Base-by-base conservation (phyloP, 2,797 vertebrate species). In the Paratrypauchen microcephalus region DNA sequence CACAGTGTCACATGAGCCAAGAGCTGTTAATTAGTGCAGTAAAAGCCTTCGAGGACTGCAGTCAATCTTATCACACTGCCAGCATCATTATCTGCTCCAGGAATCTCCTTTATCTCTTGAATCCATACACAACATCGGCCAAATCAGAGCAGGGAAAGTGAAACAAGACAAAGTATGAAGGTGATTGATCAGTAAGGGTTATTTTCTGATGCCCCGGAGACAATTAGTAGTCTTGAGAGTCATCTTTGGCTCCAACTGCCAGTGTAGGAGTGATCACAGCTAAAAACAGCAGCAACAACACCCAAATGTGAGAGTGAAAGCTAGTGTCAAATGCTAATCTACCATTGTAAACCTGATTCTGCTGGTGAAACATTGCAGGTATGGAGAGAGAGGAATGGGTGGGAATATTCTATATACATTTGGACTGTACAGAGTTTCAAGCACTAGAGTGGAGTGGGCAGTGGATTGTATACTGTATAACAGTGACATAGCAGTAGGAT, bases 141-240 rank as follows among this genome's bases (percentile, higher is more conserved):
- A 47, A 47, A 6, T 47, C 39, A 47, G 15, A 47, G 61, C 13
- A 47, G 6, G 70, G 65, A 69, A 75, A 74, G 52, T 67, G 26
- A 69, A 69, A 72, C 12, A 23, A 7, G 45, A 13, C 23, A 75
- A 74, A 71, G 62, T 30, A 65, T 68, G 41, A 84, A 74, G 18
- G 39, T 87, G 83, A 83, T 70, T 80, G 85, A 82, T 82, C 77
- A 85, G 78, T 81, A 62, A 68, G 65, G 68, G 74, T 83, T 89
- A 88, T 88, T 89, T 87, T 81, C 78, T 83, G 84, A 84, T 76
- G 52, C 73, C 80, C 78, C 69, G 19, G 69, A 80, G 84, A 87
- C 83, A 90, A 89, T 91, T 87, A 89, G 77, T 81, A 83, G 79
- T 79, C 81, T 79, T 88, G 85, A 88, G 81, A 88, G 81, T 90